Evolutionary conservation across 2,113 vertebrate genomes (phyloP).

Genomic region (Hymenochirus boettgeri): DNA sequence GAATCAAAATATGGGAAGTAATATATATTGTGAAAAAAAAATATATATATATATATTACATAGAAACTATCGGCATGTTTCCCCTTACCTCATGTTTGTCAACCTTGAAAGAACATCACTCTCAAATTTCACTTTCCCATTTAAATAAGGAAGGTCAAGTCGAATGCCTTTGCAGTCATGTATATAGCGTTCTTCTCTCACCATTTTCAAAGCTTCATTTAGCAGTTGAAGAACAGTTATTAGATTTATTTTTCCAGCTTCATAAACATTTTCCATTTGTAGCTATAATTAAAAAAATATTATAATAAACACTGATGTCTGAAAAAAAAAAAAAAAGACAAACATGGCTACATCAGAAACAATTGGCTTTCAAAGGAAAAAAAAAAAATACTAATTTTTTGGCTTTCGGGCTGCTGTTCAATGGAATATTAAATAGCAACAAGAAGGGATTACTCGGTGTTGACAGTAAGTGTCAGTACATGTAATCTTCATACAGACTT

Average conservation of each 20-base stretch:
- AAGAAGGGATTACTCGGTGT: too few relatives aligned
- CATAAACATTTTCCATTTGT: constrained; percentile 67
- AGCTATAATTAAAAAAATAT: constrained; percentile 51
- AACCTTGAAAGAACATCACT: constrained; percentile 52
- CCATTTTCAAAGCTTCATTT: constrained; percentile 67
- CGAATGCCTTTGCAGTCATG: constrained; percentile 44
- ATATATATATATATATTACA: too few relatives aligned
- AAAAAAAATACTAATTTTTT: neutral
- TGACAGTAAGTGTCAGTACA: too few relatives aligned
- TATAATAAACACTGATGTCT: neutral
- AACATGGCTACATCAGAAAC: neutral
- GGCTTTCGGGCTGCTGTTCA: too few relatives aligned
- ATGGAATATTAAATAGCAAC: too few relatives aligned
- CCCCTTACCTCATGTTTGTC: constrained; percentile 60
- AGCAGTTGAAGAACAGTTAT: constrained; percentile 72
- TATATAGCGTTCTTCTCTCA: constrained; percentile 56
- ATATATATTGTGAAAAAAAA: neutral
- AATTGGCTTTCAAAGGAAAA: too few relatives aligned
- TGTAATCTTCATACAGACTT: too few relatives aligned
- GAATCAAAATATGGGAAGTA: neutral
- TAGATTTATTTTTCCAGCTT: constrained; percentile 73
- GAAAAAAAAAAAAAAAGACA: neutral
- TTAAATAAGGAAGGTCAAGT: constrained; percentile 49
- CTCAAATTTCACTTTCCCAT: constrained; percentile 48
- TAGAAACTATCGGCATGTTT: too few relatives aligned